A percentile compares a stretch with the other conserved stretches of the same genome.
Evolutionary conservation across 2,888 invertebrate genomes (phyloP).

Genomic region (Ypsolopha scabrella): DNA sequence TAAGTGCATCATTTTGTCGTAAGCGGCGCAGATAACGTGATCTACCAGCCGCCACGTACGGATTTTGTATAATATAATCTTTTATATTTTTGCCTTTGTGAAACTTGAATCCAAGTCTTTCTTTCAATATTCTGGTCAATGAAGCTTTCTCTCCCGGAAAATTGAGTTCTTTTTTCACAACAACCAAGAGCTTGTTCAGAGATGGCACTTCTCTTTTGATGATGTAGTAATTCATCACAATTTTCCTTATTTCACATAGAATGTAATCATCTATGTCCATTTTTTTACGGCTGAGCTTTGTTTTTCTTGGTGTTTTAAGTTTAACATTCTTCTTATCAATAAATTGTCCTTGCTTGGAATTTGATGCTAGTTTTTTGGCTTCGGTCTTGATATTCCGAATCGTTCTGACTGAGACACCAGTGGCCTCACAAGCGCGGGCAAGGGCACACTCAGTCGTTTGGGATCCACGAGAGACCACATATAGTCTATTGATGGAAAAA

Average conservation of each 20-base stretch:
- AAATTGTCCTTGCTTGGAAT: background rate
- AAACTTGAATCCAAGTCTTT: no score
- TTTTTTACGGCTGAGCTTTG: background rate
- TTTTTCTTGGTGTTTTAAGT: background rate
- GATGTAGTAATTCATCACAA: background rate
- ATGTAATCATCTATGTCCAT: background rate
- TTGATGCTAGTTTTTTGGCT: background rate
- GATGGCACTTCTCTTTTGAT: background rate
- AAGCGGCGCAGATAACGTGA: no score
- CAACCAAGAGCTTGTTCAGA: background rate
- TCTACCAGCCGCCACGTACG: no score
- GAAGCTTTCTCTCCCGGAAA: background rate
- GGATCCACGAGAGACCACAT: no score
- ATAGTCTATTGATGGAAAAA: no score
- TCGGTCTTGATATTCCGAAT: background rate
- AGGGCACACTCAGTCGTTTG: no score
- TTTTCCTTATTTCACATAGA: background rate
- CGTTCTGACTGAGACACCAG: background rate
- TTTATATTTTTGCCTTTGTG: no score
- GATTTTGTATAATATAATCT: no score
- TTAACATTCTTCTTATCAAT: background rate
- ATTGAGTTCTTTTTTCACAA: background rate
- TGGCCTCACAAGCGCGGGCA: background rate
- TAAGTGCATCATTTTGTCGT: no score
- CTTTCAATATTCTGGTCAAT: no score